These are phyloP conservation scores for Pseudorhiza aurosa DNA, from an alignment of 30 jellyfish, hydroid and myxozoan species.

Conservation along the genomic window DNA sequence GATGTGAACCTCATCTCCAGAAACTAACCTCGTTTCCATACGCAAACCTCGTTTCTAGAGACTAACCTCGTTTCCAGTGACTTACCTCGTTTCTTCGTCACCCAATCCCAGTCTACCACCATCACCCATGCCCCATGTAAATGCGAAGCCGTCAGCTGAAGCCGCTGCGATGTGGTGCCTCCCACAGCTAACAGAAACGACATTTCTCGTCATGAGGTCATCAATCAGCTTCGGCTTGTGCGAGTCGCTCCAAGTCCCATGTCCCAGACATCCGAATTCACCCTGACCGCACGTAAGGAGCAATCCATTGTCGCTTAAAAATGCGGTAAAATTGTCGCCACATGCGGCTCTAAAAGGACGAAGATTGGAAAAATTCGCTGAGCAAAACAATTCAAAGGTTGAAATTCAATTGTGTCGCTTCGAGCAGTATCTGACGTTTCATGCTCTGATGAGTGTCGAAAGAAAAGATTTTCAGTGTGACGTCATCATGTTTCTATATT, in stretches of 20 bases:
- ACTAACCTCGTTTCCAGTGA: no score
- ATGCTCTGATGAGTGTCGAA: no score
- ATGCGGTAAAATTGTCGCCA: slow-evolving; percentile 89
- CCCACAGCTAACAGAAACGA: slow-evolving; percentile 84
- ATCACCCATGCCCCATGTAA: slow-evolving; percentile 95
- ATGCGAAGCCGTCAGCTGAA: slow-evolving; percentile 86
- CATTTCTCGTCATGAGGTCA: slow-evolving; percentile 75
- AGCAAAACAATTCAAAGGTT: no score
- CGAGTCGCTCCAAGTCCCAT: slow-evolving; percentile 75
- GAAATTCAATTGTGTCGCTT: no score
- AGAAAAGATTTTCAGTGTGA: no score
- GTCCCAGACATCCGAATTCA: slow-evolving; percentile 92
- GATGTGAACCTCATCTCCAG: no score
- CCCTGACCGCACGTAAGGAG: slow-evolving; percentile 95
- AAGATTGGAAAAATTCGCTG: no score
- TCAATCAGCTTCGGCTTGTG: slow-evolving; percentile 85
- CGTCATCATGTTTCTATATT: no score
- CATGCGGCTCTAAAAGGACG: slow-evolving; percentile 69
- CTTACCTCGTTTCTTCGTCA: slow-evolving; percentile 68
- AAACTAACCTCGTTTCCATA: no score
- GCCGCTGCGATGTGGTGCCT: slow-evolving; percentile 83
- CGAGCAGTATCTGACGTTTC: no score
- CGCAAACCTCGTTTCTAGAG: no score
- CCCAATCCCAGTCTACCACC: slow-evolving; percentile 95
- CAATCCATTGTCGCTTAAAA: slow-evolving; percentile 93